Conservation (phyloP, 1,140 invertebrate genomes). For the Pseudachorutes palmiensis region DNA sequence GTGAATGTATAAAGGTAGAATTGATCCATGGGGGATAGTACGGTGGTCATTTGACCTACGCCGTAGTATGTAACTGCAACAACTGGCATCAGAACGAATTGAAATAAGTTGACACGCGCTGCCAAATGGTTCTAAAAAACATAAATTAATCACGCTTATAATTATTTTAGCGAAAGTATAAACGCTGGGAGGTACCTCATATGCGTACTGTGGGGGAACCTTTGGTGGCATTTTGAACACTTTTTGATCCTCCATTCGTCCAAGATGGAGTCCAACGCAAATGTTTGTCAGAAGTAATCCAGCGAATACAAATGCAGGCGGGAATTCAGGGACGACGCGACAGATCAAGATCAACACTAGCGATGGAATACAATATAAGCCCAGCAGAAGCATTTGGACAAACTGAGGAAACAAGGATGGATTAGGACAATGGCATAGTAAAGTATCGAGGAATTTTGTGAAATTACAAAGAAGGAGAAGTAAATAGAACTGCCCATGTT, state of each 20-base stretch:
- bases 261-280: no score
- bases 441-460: background rate
- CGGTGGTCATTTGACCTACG: background rate
- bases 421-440: no score
- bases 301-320: no score
- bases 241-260: no score
- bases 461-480: background rate
- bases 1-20: background rate
- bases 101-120: background rate
- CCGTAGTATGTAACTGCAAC: background rate
- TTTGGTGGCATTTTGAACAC: no score
- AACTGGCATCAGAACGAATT: background rate
- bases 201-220: background rate
- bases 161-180: background rate
- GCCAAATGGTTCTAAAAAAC: background rate
- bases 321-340: no score
- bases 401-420: no score
- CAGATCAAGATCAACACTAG: no score
- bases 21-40: background rate
- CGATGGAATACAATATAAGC: no score
- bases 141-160: background rate
- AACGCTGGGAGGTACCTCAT: background rate
- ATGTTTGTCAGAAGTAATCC: no score
- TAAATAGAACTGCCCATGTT: background rate
- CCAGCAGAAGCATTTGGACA: no score